phyloP scores from a whole-genome alignment of 2,888 invertebrate genomes.

The Phortica okadai region DNA sequence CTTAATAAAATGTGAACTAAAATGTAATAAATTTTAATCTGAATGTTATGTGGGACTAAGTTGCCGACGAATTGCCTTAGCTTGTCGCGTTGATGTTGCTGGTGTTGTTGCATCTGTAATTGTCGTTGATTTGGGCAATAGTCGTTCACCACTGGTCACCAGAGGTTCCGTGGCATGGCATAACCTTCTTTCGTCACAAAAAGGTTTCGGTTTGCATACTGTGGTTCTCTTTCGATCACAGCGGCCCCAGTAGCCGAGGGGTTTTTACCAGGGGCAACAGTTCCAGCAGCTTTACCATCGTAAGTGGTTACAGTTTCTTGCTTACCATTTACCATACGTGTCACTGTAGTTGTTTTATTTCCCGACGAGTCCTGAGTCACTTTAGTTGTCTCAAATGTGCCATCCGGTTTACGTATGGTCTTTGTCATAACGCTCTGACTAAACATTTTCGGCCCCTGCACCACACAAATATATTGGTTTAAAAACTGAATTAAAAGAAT shows the following conservation, averaged over 20 bases:
- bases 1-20: slow-evolving; percentile 74
- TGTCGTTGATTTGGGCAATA: slow-evolving; percentile 62
- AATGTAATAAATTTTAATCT: slow-evolving; percentile 73
- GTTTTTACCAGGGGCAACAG: slow-evolving; percentile 34
- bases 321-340: slow-evolving; percentile 73
- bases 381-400: slow-evolving; percentile 79
- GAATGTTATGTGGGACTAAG: slow-evolving; percentile 67
- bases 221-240: slow-evolving; percentile 29
- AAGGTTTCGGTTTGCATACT: slow-evolving; percentile 71
- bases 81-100: slow-evolving; percentile 59
- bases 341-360: slow-evolving; percentile 80
- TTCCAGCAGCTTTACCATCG: slow-evolving; percentile 44
- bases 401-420: slow-evolving; percentile 79
- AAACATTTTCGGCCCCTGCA: slow-evolving; percentile 75
- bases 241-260: background rate
- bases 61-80: slow-evolving; percentile 63
- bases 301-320: slow-evolving; percentile 72
- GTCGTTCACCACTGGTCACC: slow-evolving; percentile 76
- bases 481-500: background rate
- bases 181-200: slow-evolving; percentile 76
- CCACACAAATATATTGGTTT: background rate
- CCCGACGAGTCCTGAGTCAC: slow-evolving; percentile 79
- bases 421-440: slow-evolving; percentile 78
- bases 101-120: slow-evolving; percentile 57
- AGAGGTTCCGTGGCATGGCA: slow-evolving; percentile 76